phyloP scores from a whole-genome alignment of 2,888 invertebrate genomes.

The Ectemnius lituratus region DNA sequence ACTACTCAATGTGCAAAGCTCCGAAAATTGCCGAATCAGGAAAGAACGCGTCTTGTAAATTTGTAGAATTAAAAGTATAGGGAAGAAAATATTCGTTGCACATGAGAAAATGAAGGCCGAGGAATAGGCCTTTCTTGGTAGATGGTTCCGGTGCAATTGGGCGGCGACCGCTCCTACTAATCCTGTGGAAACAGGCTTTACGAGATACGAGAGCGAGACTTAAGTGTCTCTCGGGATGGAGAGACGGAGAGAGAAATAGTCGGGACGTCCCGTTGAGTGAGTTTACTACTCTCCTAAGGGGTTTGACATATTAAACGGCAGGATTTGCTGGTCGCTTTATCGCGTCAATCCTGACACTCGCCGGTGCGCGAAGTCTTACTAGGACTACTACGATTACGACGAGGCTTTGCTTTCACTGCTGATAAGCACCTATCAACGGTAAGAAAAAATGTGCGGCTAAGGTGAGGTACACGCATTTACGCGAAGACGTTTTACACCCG shows the following conservation, averaged over 20 bases:
- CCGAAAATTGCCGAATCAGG: neutral
- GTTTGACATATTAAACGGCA: conserved; percentile 43
- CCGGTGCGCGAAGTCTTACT: too few relatives aligned
- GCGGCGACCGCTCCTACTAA: conserved; percentile 13
- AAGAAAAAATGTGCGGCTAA: too few relatives aligned
- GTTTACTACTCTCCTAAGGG: conserved; percentile 24
- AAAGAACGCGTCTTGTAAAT: neutral
- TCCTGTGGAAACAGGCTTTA: conserved; percentile 26
- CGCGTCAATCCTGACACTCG: neutral
- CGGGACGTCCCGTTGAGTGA: conserved; percentile 28
- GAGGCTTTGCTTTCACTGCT: neutral
- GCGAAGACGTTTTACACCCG: too few relatives aligned
- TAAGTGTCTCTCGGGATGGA: conserved; percentile 11
- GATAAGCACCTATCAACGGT: conserved; percentile 1
- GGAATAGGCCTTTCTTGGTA: neutral
- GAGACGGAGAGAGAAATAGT: conserved; percentile 21
- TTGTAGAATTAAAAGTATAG: neutral
- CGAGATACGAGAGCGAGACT: conserved; percentile 21
- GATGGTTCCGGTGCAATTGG: conserved; percentile 14
- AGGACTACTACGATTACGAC: neutral
- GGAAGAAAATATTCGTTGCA: neutral
- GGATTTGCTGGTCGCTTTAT: conserved; percentile 22
- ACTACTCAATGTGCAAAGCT: neutral
- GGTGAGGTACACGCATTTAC: too few relatives aligned
- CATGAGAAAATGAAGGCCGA: neutral